Evolutionary conservation across 2,113 vertebrate species (phyloP), one percentile per base, ranked within the genome.

Genomic region (Paralichthys olivaceus): DNA sequence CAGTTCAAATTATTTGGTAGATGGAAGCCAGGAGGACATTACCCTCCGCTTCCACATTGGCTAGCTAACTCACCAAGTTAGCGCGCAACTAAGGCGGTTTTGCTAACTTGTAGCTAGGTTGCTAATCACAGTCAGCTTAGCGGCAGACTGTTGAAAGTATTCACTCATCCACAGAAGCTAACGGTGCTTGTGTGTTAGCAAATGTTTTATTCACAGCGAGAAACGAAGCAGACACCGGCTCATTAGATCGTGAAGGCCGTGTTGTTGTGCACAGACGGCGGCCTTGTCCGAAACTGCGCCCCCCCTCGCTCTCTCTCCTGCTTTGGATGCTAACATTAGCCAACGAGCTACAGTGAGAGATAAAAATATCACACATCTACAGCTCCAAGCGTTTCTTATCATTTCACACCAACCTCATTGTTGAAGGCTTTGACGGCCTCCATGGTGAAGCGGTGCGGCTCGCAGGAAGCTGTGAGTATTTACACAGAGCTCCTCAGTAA

Each of bases 381-480:
- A 7, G 59, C 29, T 72, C 4, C 9, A 5, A 29, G 4, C 0
- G 23, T 60, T 29, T 54, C 20, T 23, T 49, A 72, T 7, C 19
- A 40, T 75, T 79, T 78, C 2, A 71, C 43, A 95, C 94, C 87
- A 93, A 95, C 95, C 95, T 95, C 95, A 77, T 92, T 92, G 89
- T 95, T 95, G 85, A 95, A 95, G 56, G 93, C 85, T 93, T 95
- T 95, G 51, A 95, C 95, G 64, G 95, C 95, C 93, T 95, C 95
- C 95, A 95, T 95, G 65, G 59, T 91, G 89, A 54, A 53, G 65
- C 43, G 7, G 75, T 67, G 84, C 45, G 69, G 80, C 73, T 92
- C 58, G 61, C 74, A 75, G 79, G 19, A 55, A 63, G 47, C 83
- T 83, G 64, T 64, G 74, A 87, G 76, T 83, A 62, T 83, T 87